Conservation (phyloP, 2,113 vertebrate genomes). For the Malurus alboscapulatus region DNA sequence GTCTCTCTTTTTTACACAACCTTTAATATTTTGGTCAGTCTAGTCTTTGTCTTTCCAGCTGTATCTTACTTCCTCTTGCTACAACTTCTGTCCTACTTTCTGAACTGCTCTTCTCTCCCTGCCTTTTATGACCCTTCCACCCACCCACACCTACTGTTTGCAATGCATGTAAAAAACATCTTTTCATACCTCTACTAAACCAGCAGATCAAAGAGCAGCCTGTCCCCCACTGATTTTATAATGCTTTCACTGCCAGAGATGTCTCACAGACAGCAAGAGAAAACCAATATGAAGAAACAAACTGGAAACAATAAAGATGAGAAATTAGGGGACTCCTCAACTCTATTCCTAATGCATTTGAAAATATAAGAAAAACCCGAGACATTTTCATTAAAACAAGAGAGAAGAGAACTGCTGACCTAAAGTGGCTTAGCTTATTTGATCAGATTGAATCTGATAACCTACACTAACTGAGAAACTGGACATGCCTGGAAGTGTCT, state of each 20-base stretch:
- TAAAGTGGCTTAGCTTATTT: background rate
- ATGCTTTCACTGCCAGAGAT: background rate
- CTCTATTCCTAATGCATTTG: background rate
- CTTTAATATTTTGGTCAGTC: background rate
- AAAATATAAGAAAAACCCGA: background rate
- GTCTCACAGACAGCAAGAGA: background rate
- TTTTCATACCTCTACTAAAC: background rate
- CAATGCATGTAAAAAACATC: background rate
- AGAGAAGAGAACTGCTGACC: background rate
- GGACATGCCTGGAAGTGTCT: background rate
- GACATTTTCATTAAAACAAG: background rate
- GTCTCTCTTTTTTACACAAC: background rate
- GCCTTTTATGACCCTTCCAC: background rate
- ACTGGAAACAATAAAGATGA: background rate
- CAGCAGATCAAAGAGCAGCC: background rate
- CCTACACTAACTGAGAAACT: background rate
- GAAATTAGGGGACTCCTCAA: background rate
- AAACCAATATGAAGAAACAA: background rate
- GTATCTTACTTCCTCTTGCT: background rate
- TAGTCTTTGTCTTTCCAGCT: background rate
- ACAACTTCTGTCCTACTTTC: background rate
- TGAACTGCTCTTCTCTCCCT: background rate
- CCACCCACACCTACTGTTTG: background rate
- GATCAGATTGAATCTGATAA: background rate
- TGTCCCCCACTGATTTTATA: background rate